Percentiles rank a stretch among this genome's conserved stretches.
Evolutionary conservation across 2,797 vertebrate species (phyloP).

Genomic region (Adrianichthys oophorus): DNA sequence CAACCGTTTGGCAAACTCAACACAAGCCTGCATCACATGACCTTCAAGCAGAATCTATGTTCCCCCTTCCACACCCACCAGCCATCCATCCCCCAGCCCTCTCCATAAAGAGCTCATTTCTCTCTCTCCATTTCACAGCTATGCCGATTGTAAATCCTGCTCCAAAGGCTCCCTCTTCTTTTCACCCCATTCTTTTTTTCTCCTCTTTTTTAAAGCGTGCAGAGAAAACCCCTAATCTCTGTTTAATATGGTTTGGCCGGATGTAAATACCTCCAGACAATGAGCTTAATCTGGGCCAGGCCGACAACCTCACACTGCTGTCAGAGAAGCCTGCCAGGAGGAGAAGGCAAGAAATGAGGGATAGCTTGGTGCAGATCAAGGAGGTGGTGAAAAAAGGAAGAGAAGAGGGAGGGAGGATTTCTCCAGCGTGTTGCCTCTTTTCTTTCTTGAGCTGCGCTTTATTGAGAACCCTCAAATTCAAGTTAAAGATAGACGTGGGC

Average conservation of each 20-base stretch:
- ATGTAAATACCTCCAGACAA: conserved; percentile 84
- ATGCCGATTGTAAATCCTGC: conserved; percentile 72
- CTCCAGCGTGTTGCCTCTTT: conserved; percentile 66
- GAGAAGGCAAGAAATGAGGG: conserved; percentile 44
- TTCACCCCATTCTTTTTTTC: conserved; percentile 1
- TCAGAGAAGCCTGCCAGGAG: conserved; percentile 51
- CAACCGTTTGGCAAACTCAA: conserved; percentile 57
- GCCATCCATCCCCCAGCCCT: conserved; percentile 21
- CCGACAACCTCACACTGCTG: conserved; percentile 73
- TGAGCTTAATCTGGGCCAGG: conserved; percentile 81
- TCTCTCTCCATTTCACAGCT: conserved; percentile 78
- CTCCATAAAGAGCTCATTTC: conserved; percentile 63
- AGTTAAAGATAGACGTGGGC: conserved; percentile 73
- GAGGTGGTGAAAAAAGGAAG: conserved; percentile 31
- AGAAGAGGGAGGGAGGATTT: conserved; percentile 32
- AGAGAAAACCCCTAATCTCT: conserved; percentile 80
- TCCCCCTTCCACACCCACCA: conserved; percentile 7
- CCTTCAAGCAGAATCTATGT: conserved; percentile 71
- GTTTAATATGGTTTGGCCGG: conserved; percentile 86
- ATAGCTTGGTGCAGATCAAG: conserved; percentile 58
- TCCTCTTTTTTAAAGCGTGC: conserved; percentile 30
- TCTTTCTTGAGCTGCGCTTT: conserved; percentile 61
- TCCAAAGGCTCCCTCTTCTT: conserved; percentile 51
- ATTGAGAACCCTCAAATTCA: conserved; percentile 63
- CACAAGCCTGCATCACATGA: conserved; percentile 74